phyloP scores from a whole-genome alignment of 2,888 invertebrate species.

The Pristionchus exspectatus region DNA sequence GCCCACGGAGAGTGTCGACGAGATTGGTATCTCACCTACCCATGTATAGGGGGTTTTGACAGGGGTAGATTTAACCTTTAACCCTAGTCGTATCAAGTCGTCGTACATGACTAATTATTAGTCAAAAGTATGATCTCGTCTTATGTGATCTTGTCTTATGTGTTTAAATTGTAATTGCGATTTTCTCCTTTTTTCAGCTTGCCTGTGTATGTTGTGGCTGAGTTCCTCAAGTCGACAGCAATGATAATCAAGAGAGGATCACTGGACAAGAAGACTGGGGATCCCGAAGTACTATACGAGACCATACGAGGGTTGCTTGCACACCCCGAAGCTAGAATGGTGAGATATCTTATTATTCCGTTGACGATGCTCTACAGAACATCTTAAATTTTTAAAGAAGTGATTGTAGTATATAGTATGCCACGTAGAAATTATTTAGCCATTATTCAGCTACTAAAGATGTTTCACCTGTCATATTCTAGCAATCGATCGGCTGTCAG shows the following conservation, averaged over 20 bases:
- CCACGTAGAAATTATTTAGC: no score
- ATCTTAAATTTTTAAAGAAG: no score
- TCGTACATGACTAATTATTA: no score
- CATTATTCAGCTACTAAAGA: neutral
- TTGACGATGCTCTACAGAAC: no score
- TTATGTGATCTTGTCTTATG: neutral
- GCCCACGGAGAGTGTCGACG: no score
- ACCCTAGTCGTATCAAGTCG: no score
- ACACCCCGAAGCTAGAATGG: slow-evolving; percentile 85
- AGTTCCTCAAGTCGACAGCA: slow-evolving; percentile 85
- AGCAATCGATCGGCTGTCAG: slow-evolving; percentile 90
- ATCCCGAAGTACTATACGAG: slow-evolving; percentile 82
- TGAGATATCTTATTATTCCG: slow-evolving; percentile 74
- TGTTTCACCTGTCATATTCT: slow-evolving; percentile 57
- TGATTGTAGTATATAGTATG: no score
- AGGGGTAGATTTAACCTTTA: no score
- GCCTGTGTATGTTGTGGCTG: slow-evolving; percentile 69
- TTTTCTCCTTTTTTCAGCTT: slow-evolving; percentile 77
- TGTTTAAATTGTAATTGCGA: neutral
- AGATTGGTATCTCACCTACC: no score
- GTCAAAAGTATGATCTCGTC: neutral
- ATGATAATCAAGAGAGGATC: slow-evolving; percentile 91
- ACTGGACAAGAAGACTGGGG: slow-evolving; percentile 84
- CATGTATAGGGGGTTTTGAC: no score
- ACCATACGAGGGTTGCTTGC: slow-evolving; percentile 87